Evolutionary conservation across 2,113 vertebrate species (phyloP).

Genomic region (Phyllopteryx taeniolatus): DNA sequence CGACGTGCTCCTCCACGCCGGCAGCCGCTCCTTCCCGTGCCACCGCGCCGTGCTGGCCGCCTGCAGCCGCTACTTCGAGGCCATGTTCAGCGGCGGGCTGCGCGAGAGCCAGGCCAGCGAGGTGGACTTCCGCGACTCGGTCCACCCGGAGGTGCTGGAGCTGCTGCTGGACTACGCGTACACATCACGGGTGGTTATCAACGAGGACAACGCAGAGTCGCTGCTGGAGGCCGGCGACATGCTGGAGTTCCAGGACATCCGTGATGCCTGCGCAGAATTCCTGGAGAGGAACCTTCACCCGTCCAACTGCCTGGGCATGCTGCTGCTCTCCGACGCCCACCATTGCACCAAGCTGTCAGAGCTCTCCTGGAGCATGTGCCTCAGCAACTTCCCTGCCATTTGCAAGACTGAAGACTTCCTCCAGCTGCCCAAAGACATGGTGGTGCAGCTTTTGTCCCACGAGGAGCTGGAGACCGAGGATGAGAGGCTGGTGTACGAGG

Average conservation of each 20-base stretch:
- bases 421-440: slow-evolving; percentile 78
- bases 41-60: slow-evolving; percentile 81
- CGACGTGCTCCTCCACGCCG: slow-evolving; percentile 78
- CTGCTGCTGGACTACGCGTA: slow-evolving; percentile 82
- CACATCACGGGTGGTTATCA: slow-evolving; percentile 80
- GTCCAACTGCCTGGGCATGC: slow-evolving; percentile 81
- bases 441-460: slow-evolving; percentile 78
- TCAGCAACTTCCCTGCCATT: slow-evolving; percentile 80
- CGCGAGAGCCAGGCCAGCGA: slow-evolving; percentile 79
- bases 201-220: slow-evolving; percentile 82
- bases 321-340: slow-evolving; percentile 80
- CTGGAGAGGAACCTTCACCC: slow-evolving; percentile 81
- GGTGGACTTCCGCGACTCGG: slow-evolving; percentile 79
- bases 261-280: slow-evolving; percentile 82
- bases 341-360: slow-evolving; percentile 79
- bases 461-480: slow-evolving; percentile 83
- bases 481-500: slow-evolving; percentile 80
- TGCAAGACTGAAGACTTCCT: slow-evolving; percentile 82
- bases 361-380: slow-evolving; percentile 82
- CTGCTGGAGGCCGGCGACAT: slow-evolving; percentile 83
- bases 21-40: slow-evolving; percentile 78
- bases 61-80: slow-evolving; percentile 83
- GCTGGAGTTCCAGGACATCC: slow-evolving; percentile 84
- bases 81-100: slow-evolving; percentile 82
- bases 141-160: slow-evolving; percentile 82